Evolutionary conservation across 1,140 invertebrate genomes (phyloP).

Genomic region (Holcopasites calliopsidis): DNA sequence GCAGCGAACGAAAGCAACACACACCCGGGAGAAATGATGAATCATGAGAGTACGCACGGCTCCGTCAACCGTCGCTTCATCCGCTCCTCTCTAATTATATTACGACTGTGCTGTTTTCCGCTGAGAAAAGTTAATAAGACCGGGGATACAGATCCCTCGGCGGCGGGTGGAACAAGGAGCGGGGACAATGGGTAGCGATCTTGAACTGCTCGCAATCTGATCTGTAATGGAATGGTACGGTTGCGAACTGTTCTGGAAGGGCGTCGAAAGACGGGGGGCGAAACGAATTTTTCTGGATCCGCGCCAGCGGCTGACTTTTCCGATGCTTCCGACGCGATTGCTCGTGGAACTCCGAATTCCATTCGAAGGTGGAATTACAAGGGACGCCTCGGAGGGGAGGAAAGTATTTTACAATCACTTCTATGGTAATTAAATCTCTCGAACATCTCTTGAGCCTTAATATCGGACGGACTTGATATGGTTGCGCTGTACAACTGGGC

Average conservation of each 20-base stretch:
- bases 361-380: neutral
- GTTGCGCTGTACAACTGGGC: no score
- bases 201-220: neutral
- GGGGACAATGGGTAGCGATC: neutral
- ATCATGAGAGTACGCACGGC: neutral
- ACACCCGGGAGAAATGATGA: neutral
- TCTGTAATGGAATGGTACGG: conserved; percentile 3
- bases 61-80: no score
- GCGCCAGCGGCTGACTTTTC: neutral
- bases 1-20: neutral
- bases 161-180: neutral
- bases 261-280: neutral
- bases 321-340: neutral
- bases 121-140: no score
- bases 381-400: neutral
- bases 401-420: neutral
- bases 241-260: conserved; percentile 1
- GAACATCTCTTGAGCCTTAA: no score
- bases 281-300: neutral
- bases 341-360: neutral
- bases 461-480: no score
- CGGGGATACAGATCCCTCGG: neutral
- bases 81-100: neutral
- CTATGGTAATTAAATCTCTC: no score
- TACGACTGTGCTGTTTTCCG: no score